Base-by-base conservation (phyloP, 64 coral and sea anemone genomes). In the Trachythela sp. region DNA sequence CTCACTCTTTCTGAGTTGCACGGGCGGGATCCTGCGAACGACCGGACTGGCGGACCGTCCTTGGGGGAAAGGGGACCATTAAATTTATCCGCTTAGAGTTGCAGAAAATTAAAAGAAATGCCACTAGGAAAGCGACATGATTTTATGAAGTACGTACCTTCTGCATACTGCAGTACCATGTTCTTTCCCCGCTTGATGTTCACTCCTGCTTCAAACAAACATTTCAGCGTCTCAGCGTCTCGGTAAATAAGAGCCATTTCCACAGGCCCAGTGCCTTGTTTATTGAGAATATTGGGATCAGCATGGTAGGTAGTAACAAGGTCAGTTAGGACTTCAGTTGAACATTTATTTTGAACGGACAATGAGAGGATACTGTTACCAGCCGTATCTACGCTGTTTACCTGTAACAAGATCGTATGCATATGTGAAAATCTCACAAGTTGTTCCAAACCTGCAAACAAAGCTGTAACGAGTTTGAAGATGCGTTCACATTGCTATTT, bases 161-260 rank as follows among this genome's bases (percentile, higher is more conserved):
- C 32, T 29, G 75, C 75, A 80, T 80, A 80, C 33, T 80, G 31
- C 37, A 80, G 75, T 38, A 80, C 31, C 75, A 80, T 80, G 14
- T 80, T 80, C 17, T 39, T 35, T 80, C 75, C 75, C 13, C 75
- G 75, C 18, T 80, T 80, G 75, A 80, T 80, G 75, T 80, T 80
- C 7, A 80, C 75, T 35, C 75, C 75, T 37, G 75, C 30, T 30
- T 80, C 75, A 80, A 80, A 80, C 75, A 80, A 80, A 80, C 75
- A 37, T 39, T 36, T 80, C 75, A 80, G 35, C 13, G 37, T 80
- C 75, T 80, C 75, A 15, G 30, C 75, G 18, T 80, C 75, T 36
- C 75, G 9, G 37, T 80, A 80, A 37, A 80, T 29, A 13, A 80
- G 75, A 34, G 75, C 75, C 75, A 80, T 80, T 18, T 80, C 75